These are phyloP conservation scores for Drosophila austrosaltans DNA, from an alignment of 2,888 invertebrate species.

Conservation along the genomic window DNA sequence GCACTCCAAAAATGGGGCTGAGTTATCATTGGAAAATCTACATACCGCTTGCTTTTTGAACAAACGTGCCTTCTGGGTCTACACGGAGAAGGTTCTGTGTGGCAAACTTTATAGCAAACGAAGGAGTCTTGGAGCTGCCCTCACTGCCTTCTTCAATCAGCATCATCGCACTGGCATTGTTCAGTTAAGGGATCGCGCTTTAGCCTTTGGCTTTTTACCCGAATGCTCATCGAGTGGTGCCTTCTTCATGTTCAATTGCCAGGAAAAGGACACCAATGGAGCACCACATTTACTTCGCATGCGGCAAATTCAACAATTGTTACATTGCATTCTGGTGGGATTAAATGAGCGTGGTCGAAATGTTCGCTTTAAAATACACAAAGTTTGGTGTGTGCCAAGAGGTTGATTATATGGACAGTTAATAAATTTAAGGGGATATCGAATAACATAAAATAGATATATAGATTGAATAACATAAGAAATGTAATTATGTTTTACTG, in stretches of 20 bases:
- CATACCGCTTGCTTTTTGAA: constrained; percentile 85
- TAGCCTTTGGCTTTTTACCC: constrained; percentile 84
- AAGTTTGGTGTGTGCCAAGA: constrained; percentile 52
- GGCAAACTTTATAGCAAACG: constrained; percentile 86
- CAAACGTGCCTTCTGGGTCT: constrained; percentile 84
- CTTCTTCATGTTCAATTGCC: constrained; percentile 88
- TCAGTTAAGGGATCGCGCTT: constrained; percentile 84
- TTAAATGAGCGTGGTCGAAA: constrained; percentile 85
- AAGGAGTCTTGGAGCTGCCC: constrained; percentile 86
- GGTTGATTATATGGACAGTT: neutral
- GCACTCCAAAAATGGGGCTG: constrained; percentile 83
- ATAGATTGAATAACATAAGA: neutral
- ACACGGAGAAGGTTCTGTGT: constrained; percentile 85
- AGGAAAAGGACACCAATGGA: constrained; percentile 85
- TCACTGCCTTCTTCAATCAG: constrained; percentile 86
- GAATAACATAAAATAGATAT: neutral
- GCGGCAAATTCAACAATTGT: constrained; percentile 85
- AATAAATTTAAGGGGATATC: neutral
- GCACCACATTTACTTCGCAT: constrained; percentile 86
- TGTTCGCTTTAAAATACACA: constrained; percentile 84
- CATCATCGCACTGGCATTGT: constrained; percentile 84
- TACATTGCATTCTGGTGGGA: constrained; percentile 86
- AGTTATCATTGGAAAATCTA: constrained; percentile 85
- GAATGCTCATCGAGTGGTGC: constrained; percentile 83
- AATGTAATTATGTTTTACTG: neutral